Evolutionary conservation across 35 echinoderm and acorn worm genomes (phyloP).

Genomic region (Lytechinus variegatus): DNA sequence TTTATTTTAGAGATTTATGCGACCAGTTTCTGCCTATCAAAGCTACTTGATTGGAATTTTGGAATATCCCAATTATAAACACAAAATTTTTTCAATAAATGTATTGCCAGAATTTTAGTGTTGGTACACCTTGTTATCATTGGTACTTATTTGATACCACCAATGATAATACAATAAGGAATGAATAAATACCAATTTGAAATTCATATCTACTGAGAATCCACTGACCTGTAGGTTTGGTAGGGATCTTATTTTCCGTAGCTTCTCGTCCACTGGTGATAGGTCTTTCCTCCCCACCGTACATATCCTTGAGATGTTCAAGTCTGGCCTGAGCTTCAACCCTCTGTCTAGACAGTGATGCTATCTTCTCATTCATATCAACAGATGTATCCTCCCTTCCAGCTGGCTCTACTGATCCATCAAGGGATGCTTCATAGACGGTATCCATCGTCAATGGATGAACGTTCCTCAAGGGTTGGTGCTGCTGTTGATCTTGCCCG

Average conservation of each 20-base stretch:
- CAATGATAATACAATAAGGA: too few relatives aligned
- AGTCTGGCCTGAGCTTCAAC: slow-evolving; percentile 36
- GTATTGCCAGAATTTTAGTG: too few relatives aligned
- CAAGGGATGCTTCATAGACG: background rate
- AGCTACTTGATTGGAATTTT: too few relatives aligned
- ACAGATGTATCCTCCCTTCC: background rate
- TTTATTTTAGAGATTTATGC: too few relatives aligned
- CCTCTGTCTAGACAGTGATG: background rate
- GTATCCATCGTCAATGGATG: background rate
- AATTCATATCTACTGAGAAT: too few relatives aligned
- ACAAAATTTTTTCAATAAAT: too few relatives aligned
- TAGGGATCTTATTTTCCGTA: background rate
- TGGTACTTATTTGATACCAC: too few relatives aligned
- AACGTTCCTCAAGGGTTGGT: background rate
- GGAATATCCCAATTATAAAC: too few relatives aligned
- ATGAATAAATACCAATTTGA: too few relatives aligned
- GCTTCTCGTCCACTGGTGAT: slow-evolving; percentile 9
- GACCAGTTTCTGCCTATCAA: too few relatives aligned
- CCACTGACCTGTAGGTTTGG: background rate
- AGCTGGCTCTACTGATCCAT: background rate
- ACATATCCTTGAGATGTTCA: background rate
- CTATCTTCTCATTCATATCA: slow-evolving; percentile 43
- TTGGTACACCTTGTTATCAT: too few relatives aligned
- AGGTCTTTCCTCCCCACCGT: background rate
- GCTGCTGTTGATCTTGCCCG: background rate